These are phyloP conservation scores for Brienomyrus brachyistius DNA, from an alignment of 2,113 vertebrate genomes.

Conservation along the genomic window DNA sequence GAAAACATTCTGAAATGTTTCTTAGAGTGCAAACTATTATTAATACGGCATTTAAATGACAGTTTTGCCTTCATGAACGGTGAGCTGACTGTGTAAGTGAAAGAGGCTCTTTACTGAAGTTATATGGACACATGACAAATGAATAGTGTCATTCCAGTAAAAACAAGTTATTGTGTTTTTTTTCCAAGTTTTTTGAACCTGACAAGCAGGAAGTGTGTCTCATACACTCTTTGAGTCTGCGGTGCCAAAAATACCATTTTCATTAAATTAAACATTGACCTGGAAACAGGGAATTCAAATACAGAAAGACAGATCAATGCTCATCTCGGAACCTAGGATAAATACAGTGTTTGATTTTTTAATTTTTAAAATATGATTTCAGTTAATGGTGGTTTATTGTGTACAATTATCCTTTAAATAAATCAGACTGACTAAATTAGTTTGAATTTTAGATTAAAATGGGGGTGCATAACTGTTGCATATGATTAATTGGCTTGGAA, in stretches of 20 bases:
- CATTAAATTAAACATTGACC: neutral
- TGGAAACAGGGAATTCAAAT: neutral
- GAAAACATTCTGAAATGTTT: no score
- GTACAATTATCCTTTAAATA: neutral
- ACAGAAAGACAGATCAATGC: neutral
- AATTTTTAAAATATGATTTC: neutral
- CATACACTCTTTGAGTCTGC: neutral
- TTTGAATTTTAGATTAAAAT: neutral
- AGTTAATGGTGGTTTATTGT: neutral
- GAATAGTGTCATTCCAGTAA: neutral
- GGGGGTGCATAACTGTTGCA: neutral
- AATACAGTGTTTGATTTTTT: neutral
- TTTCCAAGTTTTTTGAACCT: neutral
- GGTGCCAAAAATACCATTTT: neutral
- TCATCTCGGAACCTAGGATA: neutral
- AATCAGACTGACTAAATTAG: neutral
- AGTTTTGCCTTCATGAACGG: neutral
- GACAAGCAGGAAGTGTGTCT: neutral
- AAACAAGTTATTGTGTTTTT: neutral
- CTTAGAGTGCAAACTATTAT: neutral
- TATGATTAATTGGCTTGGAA: neutral
- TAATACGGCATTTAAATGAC: neutral
- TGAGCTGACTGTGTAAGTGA: neutral
- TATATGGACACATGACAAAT: neutral
- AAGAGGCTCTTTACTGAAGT: neutral